A percentile compares a stretch with the other conserved stretches of the same genome.
Evolutionary conservation across 2,797 vertebrate genomes (phyloP).

Genomic region (Hapalemur alaotrensis): DNA sequence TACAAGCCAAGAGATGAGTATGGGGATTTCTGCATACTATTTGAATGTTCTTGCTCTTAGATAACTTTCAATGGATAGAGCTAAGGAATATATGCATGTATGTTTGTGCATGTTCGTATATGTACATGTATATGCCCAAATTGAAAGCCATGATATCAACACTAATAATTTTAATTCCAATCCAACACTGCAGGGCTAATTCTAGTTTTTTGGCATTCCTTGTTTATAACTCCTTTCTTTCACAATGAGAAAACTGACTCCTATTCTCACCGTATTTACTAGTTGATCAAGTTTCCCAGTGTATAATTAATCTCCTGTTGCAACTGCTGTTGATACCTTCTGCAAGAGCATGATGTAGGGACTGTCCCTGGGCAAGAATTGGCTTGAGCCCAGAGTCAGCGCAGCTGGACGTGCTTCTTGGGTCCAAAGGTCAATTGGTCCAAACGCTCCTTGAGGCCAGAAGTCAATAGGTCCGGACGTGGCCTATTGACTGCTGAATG

Average conservation of each 20-base stretch:
- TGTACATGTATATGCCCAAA: neutral
- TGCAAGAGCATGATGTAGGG: too few relatives aligned
- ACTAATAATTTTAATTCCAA: neutral
- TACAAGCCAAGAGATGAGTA: neutral
- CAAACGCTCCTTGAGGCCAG: too few relatives aligned
- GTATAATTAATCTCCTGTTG: neutral
- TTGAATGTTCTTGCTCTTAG: neutral
- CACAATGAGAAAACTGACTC: neutral
- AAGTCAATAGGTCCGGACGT: too few relatives aligned
- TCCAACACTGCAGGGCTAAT: neutral
- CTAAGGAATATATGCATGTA: neutral
- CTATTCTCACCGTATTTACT: neutral
- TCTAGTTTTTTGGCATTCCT: neutral
- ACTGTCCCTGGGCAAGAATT: too few relatives aligned
- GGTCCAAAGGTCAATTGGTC: too few relatives aligned
- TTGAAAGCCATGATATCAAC: neutral
- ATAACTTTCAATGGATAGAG: neutral
- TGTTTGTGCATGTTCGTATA: neutral
- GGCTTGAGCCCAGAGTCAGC: too few relatives aligned
- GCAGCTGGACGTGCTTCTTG: too few relatives aligned
- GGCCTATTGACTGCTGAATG: too few relatives aligned
- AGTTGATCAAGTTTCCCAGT: neutral
- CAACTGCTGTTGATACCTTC: neutral
- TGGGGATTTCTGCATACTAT: neutral
- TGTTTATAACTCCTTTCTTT: neutral